A percentile compares a stretch with the other conserved stretches of the same genome.
Evolutionary conservation across 2,113 vertebrate species (phyloP).

Genomic region (Carollia perspicillata): DNA sequence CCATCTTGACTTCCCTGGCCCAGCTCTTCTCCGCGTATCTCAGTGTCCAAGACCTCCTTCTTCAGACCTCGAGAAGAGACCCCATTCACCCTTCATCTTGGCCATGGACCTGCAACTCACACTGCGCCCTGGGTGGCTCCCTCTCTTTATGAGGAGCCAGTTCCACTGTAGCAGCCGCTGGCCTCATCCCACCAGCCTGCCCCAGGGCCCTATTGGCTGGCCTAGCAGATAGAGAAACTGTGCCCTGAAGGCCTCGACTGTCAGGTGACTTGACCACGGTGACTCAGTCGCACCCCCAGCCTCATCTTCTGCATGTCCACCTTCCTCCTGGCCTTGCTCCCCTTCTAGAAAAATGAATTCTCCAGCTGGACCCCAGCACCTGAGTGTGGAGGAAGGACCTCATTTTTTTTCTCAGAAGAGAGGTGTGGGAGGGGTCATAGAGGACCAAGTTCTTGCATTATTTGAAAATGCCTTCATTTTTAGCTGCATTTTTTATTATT

Average conservation of each 20-base stretch:
- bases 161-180: background rate
- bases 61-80: background rate
- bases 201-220: background rate
- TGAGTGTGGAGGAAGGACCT: background rate
- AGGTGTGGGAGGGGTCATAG: background rate
- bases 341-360: background rate
- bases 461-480: background rate
- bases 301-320: background rate
- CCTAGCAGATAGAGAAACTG: background rate
- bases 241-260: background rate
- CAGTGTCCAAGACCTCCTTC: background rate
- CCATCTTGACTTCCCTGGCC: background rate
- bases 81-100: constrained; percentile 51
- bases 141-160: background rate
- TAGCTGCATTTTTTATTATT: background rate
- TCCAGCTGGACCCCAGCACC: background rate
- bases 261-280: background rate
- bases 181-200: background rate
- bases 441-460: background rate
- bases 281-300: background rate
- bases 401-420: background rate
- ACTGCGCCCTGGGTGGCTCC: background rate
- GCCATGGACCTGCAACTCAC: background rate
- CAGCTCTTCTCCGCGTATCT: background rate
- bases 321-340: background rate